Conservation (phyloP, 2,113 vertebrate genomes). For the Sinocyclocheilus maitianheensis region DNA sequence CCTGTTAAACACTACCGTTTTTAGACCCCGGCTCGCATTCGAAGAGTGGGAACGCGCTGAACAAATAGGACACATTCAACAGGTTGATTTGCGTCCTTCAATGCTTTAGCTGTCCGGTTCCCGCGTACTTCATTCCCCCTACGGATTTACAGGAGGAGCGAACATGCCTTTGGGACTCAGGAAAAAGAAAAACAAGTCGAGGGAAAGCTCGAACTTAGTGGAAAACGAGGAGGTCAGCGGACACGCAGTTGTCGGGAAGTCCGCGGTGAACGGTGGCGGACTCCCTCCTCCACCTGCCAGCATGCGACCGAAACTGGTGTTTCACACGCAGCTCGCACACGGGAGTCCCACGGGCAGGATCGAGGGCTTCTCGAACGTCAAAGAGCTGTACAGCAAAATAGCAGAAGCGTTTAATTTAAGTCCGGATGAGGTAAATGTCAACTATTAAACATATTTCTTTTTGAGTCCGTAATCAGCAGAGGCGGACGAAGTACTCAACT, state of each 20-base stretch:
- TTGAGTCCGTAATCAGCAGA: background rate
- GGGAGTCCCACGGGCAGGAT: slow-evolving; percentile 88
- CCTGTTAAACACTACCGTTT: background rate
- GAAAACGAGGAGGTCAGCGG: slow-evolving; percentile 79
- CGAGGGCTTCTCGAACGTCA: slow-evolving; percentile 85
- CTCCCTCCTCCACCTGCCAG: slow-evolving; percentile 68
- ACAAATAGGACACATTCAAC: slow-evolving; percentile 60
- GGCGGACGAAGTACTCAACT: too few species aligned
- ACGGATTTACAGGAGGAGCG: slow-evolving; percentile 54
- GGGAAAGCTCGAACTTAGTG: slow-evolving; percentile 79
- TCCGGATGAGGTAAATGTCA: slow-evolving; percentile 80
- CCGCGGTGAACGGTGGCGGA: slow-evolving; percentile 62
- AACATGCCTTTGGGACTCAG: slow-evolving; percentile 85
- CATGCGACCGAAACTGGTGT: slow-evolving; percentile 79
- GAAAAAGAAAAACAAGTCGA: slow-evolving; percentile 80
- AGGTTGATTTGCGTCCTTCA: slow-evolving; percentile 63
- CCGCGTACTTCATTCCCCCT: slow-evolving; percentile 20
- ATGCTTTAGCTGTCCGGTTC: slow-evolving; percentile 61
- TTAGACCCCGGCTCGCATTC: background rate
- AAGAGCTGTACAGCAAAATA: slow-evolving; percentile 86
- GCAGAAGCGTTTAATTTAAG: slow-evolving; percentile 79
- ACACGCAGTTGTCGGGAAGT: slow-evolving; percentile 60
- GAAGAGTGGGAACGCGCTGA: slow-evolving; percentile 26
- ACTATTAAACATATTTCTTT: background rate
- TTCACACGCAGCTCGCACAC: slow-evolving; percentile 92